phyloP scores from a whole-genome alignment of 1,140 invertebrate genomes.

The Dreissena rostriformis region DNA sequence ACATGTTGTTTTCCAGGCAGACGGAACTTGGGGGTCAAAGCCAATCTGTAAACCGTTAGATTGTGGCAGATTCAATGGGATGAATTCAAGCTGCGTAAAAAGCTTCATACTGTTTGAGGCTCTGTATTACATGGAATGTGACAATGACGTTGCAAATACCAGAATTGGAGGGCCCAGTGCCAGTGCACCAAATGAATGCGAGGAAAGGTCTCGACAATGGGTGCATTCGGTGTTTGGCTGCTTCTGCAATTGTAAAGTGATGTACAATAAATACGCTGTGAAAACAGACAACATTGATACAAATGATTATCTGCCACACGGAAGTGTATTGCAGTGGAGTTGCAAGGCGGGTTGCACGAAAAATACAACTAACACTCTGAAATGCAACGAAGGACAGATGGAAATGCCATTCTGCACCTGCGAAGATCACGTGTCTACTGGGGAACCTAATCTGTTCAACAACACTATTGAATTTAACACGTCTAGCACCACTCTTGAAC shows the following conservation, averaged over 20 bases:
- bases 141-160: background rate
- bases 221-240: background rate
- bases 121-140: constrained; percentile 15
- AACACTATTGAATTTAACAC: too few relatives aligned
- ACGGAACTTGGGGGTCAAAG: constrained; percentile 20
- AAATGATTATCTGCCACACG: constrained; percentile 16
- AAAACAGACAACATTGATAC: background rate
- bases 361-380: background rate
- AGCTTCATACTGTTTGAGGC: background rate
- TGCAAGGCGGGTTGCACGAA: constrained; percentile 23
- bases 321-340: constrained; percentile 14
- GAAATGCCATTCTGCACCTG: constrained; percentile 1
- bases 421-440: too few relatives aligned
- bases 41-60: constrained; percentile 9
- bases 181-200: background rate
- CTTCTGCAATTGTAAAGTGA: constrained; percentile 44
- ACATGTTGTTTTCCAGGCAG: background rate
- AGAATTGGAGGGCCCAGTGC: constrained; percentile 11
- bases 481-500: too few relatives aligned
- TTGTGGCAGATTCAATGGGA: constrained; percentile 12
- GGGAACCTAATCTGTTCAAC: too few relatives aligned
- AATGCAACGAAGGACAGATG: constrained; percentile 35
- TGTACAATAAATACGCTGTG: background rate
- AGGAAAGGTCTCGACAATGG: background rate
- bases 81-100: constrained; percentile 27